Conservation (phyloP, 2,888 invertebrate species). For the Acanthococcus lagerstroemiae region DNA sequence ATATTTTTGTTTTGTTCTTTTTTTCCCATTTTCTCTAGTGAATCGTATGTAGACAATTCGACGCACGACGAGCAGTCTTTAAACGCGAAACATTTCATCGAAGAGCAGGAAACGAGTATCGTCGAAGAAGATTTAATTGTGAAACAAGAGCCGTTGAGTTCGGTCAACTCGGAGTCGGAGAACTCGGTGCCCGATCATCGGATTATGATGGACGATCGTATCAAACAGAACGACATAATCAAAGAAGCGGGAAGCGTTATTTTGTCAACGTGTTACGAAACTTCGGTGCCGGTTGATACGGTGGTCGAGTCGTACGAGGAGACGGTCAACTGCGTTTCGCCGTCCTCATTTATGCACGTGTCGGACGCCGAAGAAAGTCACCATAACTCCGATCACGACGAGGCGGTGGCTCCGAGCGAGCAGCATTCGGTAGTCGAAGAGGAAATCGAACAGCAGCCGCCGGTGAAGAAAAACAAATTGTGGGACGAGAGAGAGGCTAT, state of each 20-base stretch:
- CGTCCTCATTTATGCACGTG: conserved; percentile 7
- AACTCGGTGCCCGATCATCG: neutral
- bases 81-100: conserved; percentile 13
- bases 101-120: conserved; percentile 8
- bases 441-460: conserved; percentile 8
- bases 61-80: conserved; percentile 8
- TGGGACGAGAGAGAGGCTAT: conserved; percentile 24
- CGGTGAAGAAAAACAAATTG: conserved; percentile 17
- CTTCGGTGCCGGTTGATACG: conserved; percentile 6
- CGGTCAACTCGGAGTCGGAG: neutral
- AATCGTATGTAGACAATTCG: conserved; percentile 15
- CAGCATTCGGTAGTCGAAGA: conserved; percentile 7
- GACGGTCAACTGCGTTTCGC: conserved; percentile 19
- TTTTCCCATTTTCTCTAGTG: neutral
- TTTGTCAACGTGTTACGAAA: conserved; percentile 22
- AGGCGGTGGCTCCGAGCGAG: conserved; percentile 5
- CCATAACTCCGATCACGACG: conserved; percentile 14
- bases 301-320: conserved; percentile 24
- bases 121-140: neutral
- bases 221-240: conserved; percentile 24
- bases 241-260: conserved; percentile 23
- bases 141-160: neutral
- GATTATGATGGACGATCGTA: conserved; percentile 6
- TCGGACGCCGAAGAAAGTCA: conserved; percentile 20
- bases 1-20: neutral